phyloP scores from a whole-genome alignment of 2,888 invertebrate genomes.

The Epinotia nisella region DNA sequence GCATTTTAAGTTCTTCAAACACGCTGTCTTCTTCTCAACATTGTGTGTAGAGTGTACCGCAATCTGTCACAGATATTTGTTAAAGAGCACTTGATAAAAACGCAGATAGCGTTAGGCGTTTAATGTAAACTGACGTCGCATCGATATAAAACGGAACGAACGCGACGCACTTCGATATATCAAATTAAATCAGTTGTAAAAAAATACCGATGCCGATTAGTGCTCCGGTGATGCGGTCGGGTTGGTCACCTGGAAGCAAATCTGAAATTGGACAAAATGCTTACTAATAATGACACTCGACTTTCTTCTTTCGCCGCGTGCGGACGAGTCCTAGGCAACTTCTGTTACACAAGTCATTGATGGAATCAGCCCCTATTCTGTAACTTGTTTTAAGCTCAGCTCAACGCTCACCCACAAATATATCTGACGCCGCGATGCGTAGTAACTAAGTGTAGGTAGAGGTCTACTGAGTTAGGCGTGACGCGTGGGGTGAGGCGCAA shows the following conservation, averaged over 20 bases:
- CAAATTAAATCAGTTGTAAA: slow-evolving; percentile 19
- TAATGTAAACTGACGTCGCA: slow-evolving; percentile 32
- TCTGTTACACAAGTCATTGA: too few species aligned
- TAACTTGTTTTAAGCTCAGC: too few species aligned
- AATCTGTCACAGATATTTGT: slow-evolving; percentile 47
- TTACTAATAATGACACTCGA: neutral
- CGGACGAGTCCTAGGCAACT: neutral
- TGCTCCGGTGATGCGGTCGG: neutral
- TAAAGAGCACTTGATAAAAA: slow-evolving; percentile 51
- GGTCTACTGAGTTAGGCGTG: too few species aligned
- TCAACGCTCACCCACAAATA: too few species aligned
- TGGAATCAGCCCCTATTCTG: too few species aligned
- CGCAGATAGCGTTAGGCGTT: slow-evolving; percentile 37
- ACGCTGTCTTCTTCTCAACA: neutral
- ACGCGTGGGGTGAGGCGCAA: too few species aligned
- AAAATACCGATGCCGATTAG: slow-evolving; percentile 6
- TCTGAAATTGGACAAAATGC: neutral
- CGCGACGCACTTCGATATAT: slow-evolving; percentile 17
- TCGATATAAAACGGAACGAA: slow-evolving; percentile 32
- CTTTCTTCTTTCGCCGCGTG: neutral
- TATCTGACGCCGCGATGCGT: too few species aligned
- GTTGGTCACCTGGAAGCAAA: neutral
- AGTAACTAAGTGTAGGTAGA: too few species aligned
- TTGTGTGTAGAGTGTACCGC: slow-evolving; percentile 34
- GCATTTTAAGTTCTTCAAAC: neutral